Base-by-base conservation (phyloP, 2,797 vertebrate genomes). In the Helicolenus hilgendorfi region DNA sequence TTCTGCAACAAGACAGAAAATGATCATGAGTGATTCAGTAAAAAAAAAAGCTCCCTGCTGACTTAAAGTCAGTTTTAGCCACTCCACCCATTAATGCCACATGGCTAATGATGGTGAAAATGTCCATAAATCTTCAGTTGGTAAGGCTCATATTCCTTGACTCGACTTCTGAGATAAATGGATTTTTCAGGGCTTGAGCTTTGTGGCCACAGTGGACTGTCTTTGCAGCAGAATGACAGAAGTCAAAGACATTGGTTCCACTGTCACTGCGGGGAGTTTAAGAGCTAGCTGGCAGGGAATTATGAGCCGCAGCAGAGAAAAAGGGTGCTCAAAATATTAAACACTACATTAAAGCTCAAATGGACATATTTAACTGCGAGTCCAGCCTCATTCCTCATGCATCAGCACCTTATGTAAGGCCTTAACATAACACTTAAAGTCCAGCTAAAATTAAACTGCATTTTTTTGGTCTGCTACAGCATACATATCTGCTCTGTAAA, bases 161-260 rank as follows among this genome's bases (percentile, higher is more conserved):
- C 67, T 86, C 56, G 36, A 36, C 76, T 65, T 79, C 22, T 56
- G 67, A 90, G 85, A 91, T 92, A 80, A 96, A 92, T 77, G 49
- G 74, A 91, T 83, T 81, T 83, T 88, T 90, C 76, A 80, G 72
- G 11, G 63, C 62, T 53, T 18, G 55, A 86, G 86, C 77, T 84
- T 86, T 80, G 83, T 36, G 59, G 71, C 75, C 74, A 76, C 76
- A 64, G 81, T 60, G 53, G 83, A 83, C 53, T 77, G 65, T 85
- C 79, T 83, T 22, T 71, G 83, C 49, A 74, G 70, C 59, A 86
- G 72, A 83, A 81, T 77, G 71, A 89, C 56, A 18, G 38, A 77
- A 89, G 81, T 90, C 85, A 88, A 88, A 78, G 69, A 74, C 68
- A 87, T 94, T 92, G 84, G 87, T 93, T 94, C 86, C 83, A 72